Conservation (phyloP, 23 tunicate species). For the Aplidium turbinatum region DNA sequence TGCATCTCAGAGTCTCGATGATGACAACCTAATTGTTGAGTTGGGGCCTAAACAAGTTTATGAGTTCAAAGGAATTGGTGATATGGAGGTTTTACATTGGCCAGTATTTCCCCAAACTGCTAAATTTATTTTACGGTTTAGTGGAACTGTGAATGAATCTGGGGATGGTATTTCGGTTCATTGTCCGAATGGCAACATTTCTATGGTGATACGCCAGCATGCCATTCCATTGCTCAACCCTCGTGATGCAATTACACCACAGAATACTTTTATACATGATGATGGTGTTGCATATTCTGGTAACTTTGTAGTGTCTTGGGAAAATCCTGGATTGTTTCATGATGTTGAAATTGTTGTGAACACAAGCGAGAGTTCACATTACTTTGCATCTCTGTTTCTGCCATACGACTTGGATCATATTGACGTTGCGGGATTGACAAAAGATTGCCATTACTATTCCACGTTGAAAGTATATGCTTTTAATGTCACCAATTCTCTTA, state of each 20-base stretch:
- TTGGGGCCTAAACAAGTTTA: conserved; percentile 44
- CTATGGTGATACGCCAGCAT: conserved; percentile 49
- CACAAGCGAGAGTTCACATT: conserved; percentile 17
- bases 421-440: conserved; percentile 59
- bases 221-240: conserved; percentile 81
- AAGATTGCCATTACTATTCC: conserved; percentile 66
- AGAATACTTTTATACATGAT: conserved; percentile 16
- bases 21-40: conserved; percentile 25
- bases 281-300: conserved; percentile 21
- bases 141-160: conserved; percentile 42
- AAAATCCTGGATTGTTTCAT: neutral
- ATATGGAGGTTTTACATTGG: conserved; percentile 56
- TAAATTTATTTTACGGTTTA: conserved; percentile 39
- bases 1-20: too few species aligned
- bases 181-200: conserved; percentile 49
- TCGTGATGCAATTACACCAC: conserved; percentile 32
- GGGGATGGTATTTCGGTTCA: conserved; percentile 46
- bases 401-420: conserved; percentile 25
- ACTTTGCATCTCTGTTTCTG: conserved; percentile 62
- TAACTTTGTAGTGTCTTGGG: conserved; percentile 24
- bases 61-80: conserved; percentile 31
- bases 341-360: conserved; percentile 15
- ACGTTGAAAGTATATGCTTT: conserved; percentile 27
- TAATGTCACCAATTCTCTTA: neutral
- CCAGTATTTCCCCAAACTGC: neutral